These are phyloP conservation scores for Drosophila tani DNA, from an alignment of 1,140 invertebrate genomes.

Conservation along the genomic window DNA sequence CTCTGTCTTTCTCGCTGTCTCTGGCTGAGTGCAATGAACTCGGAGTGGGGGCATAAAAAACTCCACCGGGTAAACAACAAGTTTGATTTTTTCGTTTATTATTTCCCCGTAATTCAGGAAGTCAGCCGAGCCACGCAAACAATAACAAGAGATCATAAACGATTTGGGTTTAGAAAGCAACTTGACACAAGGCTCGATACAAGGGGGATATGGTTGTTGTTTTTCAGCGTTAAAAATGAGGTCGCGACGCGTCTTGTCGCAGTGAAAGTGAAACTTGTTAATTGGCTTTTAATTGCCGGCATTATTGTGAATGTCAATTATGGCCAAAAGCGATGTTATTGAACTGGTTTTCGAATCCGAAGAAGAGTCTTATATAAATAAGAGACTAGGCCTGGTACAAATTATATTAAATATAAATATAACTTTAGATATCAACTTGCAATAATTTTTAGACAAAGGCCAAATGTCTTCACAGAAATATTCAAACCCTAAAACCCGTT, in stretches of 20 bases:
- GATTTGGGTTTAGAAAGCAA: constrained; percentile 58
- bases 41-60: constrained; percentile 1
- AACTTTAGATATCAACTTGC: too few relatives aligned
- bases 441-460: not conserved
- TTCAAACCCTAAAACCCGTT: constrained; percentile 11
- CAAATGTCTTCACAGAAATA: not conserved
- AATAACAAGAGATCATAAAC: constrained; percentile 48
- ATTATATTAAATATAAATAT: not conserved
- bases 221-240: constrained; percentile 8
- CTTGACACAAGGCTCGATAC: constrained; percentile 14
- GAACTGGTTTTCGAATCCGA: constrained; percentile 17
- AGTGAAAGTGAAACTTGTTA: constrained; percentile 77
- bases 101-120: constrained; percentile 59
- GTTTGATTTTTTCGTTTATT: constrained; percentile 31
- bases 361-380: constrained; percentile 20
- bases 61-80: constrained; percentile 52
- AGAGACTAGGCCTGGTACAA: too few relatives aligned
- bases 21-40: constrained; percentile 57
- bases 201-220: too few relatives aligned
- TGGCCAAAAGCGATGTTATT: constrained; percentile 34
- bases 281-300: constrained; percentile 76
- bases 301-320: constrained; percentile 63
- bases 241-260: constrained; percentile 10
- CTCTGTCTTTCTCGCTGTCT: constrained; percentile 3
- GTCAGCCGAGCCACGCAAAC: constrained; percentile 26